Base-by-base conservation (phyloP, 1,140 invertebrate genomes). In the Halesus radiatus region DNA sequence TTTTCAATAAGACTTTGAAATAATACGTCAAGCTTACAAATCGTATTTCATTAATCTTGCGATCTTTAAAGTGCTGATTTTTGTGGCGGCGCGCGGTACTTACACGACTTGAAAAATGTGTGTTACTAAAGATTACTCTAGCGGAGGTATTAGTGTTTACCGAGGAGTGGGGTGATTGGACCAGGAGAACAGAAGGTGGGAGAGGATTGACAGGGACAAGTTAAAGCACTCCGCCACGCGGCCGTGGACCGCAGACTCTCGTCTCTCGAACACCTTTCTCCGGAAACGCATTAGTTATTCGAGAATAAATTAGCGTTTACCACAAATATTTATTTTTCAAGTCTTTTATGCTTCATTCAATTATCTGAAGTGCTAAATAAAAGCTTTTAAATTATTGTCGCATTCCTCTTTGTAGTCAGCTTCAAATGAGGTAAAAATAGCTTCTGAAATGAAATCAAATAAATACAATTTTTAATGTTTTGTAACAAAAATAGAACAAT, bases 171-270 rank as follows among this genome's bases (percentile, higher is more conserved):
- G 56, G 53, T 62, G 75, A 81, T 73, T 50, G 75, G 66, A 58
- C 75, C 76, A 64, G 70, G 70, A 26, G 75, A 45, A 74, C 54
- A 72, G 20, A 56, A 66, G 60, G 74, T 23, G 29, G 50, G 56
- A 60, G 32, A 53, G 50, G 80, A 81, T 73, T 81, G 80, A 81
- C 80, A 72, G 64, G 75, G 50, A 81, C 80, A 81, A 50, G 80
- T 54, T 60, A 73, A 73, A 68, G 80, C 80, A 81, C 80, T 81
- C 75, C 32, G 52, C 32, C 16, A 37, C 62, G 26, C n/a, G 10
- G 62, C 64, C 20, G 52, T 32, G 22, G 45, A 53, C 56, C 68
- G 45, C 52, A 32, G 76, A n/a, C 53, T 75, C 20, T 29, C 66
- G 20, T 18, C 22, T 29, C 50, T 72, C 6, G 18, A 29, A 73